Conservation (phyloP, 2,797 vertebrate species). For the Strix occidentalis region DNA sequence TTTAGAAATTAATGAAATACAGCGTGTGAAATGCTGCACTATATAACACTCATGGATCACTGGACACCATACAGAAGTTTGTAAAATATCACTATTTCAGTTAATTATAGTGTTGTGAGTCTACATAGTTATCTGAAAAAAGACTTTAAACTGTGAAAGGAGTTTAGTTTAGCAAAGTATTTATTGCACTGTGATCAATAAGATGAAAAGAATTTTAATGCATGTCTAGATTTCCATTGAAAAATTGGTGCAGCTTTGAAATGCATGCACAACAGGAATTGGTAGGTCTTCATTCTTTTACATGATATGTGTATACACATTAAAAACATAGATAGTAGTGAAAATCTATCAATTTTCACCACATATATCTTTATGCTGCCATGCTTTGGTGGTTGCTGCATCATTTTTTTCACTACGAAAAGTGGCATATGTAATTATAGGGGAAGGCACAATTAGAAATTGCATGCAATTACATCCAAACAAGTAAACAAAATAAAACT, state of each 20-base stretch:
- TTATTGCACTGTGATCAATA: not conserved
- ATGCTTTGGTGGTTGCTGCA: not conserved
- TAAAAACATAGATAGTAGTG: not conserved
- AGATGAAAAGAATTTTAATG: not conserved
- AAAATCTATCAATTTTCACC: not conserved
- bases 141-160: not conserved
- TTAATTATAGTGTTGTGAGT: not conserved
- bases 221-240: not conserved
- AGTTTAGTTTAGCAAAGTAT: not conserved
- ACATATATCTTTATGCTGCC: not conserved
- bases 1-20: not conserved
- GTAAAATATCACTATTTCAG: not conserved
- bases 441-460: conserved; percentile 64
- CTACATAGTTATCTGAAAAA: not conserved
- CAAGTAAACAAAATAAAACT: conserved; percentile 70
- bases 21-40: not conserved
- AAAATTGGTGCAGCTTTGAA: not conserved
- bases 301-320: not conserved
- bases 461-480: conserved; percentile 58
- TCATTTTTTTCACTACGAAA: not conserved
- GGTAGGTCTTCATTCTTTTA: not conserved
- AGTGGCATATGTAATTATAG: conserved; percentile 54
- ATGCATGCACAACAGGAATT: not conserved
- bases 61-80: not conserved
- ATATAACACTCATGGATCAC: not conserved